Base-by-base conservation (phyloP, 2,888 invertebrate genomes). In the Leistus spinibarbis region DNA sequence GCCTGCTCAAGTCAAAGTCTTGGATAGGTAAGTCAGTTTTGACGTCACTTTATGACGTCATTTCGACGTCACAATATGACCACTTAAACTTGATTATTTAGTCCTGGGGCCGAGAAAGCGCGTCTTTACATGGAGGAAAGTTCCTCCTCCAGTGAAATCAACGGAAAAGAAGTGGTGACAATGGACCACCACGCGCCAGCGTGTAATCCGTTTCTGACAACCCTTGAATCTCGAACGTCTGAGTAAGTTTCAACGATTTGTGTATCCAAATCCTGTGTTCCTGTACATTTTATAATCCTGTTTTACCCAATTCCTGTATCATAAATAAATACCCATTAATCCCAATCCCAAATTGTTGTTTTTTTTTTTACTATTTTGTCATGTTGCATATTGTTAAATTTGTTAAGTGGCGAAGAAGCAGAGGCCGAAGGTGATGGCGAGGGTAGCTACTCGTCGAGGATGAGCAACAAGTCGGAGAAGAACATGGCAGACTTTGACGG, bases 401-500 rank as follows among this genome's bases (percentile, higher is more conserved):
- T 92, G 74, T 85, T 89, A 77, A 89, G 89, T 78, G 90, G 90
- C 0, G 91, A 91, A 71, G 92, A 93, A 80, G 92, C 91, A 0
- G 74, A 74, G 23, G 78, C 77, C 4, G 85, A 86, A 79, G 87
- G 85, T 17, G 86, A 86, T 75, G 85, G 82, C n/a, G 88, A 88
- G 78, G 96, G 95, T n/a, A 96, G 96, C 82, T 95, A 96, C 80
- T 96, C 96, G n/a, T 96, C 96, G 0, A 91, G 95, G 40, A 92
- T 96, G 87, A 96, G 96, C 77, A 95, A 94, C 80, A 96, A 97
- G 86, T 96, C 96, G 1, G 96, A 96, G 81, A 96, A 97, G 80
- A 97, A 97, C 84, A 92, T 97, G 91, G 96, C 95, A 0, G 97
- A 97, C 85, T 94, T 97, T 81, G 97, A 97, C 81, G 97, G 96